phyloP scores from a whole-genome alignment of 2,888 invertebrate species.

The Congeria kusceri region DNA sequence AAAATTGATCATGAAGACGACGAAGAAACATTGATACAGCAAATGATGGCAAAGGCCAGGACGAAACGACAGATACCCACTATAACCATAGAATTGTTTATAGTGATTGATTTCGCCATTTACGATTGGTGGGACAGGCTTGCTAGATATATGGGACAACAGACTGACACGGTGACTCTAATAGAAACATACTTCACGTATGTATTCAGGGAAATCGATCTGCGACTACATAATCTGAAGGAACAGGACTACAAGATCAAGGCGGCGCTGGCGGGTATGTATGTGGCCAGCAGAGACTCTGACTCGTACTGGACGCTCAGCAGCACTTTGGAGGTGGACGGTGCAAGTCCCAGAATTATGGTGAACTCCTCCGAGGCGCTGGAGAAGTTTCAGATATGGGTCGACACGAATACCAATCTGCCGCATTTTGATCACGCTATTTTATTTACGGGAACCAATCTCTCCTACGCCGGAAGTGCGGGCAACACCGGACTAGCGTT shows the following conservation, averaged over 20 bases:
- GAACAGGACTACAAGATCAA: conserved; percentile 39
- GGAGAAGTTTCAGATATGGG: conserved; percentile 60
- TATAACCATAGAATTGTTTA: conserved; percentile 50
- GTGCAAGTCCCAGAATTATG: conserved; percentile 40
- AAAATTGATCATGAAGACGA: neutral
- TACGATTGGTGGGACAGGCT: conserved; percentile 43
- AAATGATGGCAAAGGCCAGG: conserved; percentile 11
- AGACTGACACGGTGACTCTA: conserved; percentile 7
- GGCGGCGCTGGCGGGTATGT: conserved; percentile 48
- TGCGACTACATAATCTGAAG: conserved; percentile 33
- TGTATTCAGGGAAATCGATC: conserved; percentile 49
- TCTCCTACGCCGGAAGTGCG: conserved; percentile 55
- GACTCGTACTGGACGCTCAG: conserved; percentile 58
- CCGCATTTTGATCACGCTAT: conserved; percentile 58
- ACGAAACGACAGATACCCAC: conserved; percentile 23
- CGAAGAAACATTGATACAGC: neutral
- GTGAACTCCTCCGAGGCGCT: conserved; percentile 62
- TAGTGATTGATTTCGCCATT: conserved; percentile 58
- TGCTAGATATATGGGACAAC: neutral
- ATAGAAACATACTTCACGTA: conserved; percentile 55
- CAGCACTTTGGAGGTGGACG: conserved; percentile 38
- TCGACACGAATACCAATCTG: conserved; percentile 40
- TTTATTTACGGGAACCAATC: conserved; percentile 57
- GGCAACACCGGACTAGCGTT: conserved; percentile 62
- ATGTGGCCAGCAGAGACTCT: conserved; percentile 47